Conservation (phyloP, 2,797 vertebrate species). For the Adrianichthys oophorus region DNA sequence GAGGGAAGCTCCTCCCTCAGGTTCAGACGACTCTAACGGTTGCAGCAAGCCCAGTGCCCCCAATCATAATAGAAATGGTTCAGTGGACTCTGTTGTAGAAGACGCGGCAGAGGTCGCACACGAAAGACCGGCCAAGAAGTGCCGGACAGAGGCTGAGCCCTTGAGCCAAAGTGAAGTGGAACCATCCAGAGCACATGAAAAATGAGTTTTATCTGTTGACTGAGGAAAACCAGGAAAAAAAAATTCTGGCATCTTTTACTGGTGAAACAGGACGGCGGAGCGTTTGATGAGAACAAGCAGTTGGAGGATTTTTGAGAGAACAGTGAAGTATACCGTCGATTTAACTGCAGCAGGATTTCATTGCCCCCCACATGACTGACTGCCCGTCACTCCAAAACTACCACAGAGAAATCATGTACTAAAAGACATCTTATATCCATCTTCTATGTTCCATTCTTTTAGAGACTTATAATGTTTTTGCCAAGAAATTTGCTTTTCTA, state of each 20-base stretch:
- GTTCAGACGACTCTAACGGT: slow-evolving; percentile 85
- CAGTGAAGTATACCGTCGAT: slow-evolving; percentile 40
- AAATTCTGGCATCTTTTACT: slow-evolving; percentile 10
- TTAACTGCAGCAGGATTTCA: slow-evolving; percentile 24
- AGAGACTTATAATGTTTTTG: slow-evolving; percentile 58
- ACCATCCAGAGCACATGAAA: slow-evolving; percentile 76
- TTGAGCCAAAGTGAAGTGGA: slow-evolving; percentile 75
- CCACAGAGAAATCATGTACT: slow-evolving; percentile 26
- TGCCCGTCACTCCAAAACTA: slow-evolving; percentile 60
- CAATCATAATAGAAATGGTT: slow-evolving; percentile 74
- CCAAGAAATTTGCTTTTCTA: slow-evolving; percentile 62
- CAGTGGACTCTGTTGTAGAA: slow-evolving; percentile 66
- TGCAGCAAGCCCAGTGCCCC: slow-evolving; percentile 71
- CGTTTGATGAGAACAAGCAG: slow-evolving; percentile 34
- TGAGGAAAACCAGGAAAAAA: slow-evolving; percentile 8
- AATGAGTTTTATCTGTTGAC: slow-evolving; percentile 44
- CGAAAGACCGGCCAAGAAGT: slow-evolving; percentile 86
- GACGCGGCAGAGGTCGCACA: slow-evolving; percentile 71
- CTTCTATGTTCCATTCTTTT: slow-evolving; percentile 20
- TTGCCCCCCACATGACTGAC: slow-evolving; percentile 30
- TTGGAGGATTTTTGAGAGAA: slow-evolving; percentile 45
- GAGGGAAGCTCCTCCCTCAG: slow-evolving; percentile 38
- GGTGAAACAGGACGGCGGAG: slow-evolving; percentile 18
- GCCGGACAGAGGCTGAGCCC: slow-evolving; percentile 81
- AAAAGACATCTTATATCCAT: slow-evolving; percentile 27